phyloP scores from a whole-genome alignment of 2,797 vertebrate genomes.

The Rhinoraja longicauda region DNA sequence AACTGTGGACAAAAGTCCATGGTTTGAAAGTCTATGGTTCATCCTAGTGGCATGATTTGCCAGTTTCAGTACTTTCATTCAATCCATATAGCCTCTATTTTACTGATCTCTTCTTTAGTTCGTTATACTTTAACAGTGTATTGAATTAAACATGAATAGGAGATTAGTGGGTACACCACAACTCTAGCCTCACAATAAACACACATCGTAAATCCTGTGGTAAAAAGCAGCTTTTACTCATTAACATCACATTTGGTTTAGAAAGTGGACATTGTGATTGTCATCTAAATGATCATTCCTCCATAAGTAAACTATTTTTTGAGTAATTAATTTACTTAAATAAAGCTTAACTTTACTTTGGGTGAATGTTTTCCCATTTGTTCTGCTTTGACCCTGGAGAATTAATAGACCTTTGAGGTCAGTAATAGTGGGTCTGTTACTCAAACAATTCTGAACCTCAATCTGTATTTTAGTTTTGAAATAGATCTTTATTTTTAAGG shows the following conservation, averaged over 20 bases:
- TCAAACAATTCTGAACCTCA: background rate
- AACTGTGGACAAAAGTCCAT: too few relatives aligned
- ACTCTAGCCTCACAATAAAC: background rate
- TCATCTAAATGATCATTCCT: background rate
- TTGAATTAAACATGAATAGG: background rate
- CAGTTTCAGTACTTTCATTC: too few relatives aligned
- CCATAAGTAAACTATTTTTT: background rate
- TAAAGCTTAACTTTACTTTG: background rate
- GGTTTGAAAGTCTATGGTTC: too few relatives aligned
- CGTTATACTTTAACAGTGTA: background rate
- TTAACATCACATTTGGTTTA: background rate
- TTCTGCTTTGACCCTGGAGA: background rate
- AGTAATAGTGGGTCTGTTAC: background rate
- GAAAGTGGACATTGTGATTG: background rate
- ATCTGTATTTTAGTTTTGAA: background rate
- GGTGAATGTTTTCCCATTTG: background rate
- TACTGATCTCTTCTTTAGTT: background rate
- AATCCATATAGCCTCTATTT: too few relatives aligned
- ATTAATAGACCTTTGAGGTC: background rate
- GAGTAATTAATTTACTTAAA: background rate
- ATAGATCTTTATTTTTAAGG: background rate
- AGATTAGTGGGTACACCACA: background rate
- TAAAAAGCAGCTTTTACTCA: background rate
- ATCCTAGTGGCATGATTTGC: too few relatives aligned
- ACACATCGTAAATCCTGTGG: background rate